These are phyloP conservation scores for Leptothorax acervorum DNA, from an alignment of 2,888 invertebrate genomes.

Conservation along the genomic window DNA sequence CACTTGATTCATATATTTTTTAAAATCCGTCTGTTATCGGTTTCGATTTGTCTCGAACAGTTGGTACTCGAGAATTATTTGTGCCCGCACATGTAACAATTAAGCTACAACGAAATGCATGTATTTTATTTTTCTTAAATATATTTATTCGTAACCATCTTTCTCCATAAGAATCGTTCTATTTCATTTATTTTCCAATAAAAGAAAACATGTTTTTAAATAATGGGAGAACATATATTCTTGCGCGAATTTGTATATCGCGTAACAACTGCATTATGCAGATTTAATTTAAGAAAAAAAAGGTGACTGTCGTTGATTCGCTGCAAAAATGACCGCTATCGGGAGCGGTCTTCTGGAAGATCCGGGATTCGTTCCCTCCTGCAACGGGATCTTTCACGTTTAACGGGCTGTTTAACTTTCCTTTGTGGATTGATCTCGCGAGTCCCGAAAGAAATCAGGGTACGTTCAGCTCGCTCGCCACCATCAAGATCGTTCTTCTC, in stretches of 20 bases:
- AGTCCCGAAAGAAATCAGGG: background rate
- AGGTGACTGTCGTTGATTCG: background rate
- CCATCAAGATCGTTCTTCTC: slow-evolving; percentile 5
- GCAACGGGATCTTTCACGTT: background rate
- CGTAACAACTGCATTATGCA: background rate
- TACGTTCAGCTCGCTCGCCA: background rate
- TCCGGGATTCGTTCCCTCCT: background rate
- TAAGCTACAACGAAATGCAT: background rate
- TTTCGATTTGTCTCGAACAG: background rate
- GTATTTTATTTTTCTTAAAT: background rate
- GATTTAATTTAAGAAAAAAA: background rate
- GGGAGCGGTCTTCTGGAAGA: background rate
- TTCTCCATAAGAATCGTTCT: background rate
- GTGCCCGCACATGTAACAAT: background rate
- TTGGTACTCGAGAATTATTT: background rate
- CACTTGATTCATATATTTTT: background rate
- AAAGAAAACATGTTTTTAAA: background rate
- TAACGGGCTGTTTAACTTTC: background rate
- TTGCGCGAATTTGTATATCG: background rate
- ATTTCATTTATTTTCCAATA: background rate
- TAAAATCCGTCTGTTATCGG: background rate
- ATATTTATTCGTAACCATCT: background rate
- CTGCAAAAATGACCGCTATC: background rate
- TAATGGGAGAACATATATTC: background rate
- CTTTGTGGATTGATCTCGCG: background rate